Base-by-base conservation (phyloP, 2,888 invertebrate genomes). In the Elegia similella region DNA sequence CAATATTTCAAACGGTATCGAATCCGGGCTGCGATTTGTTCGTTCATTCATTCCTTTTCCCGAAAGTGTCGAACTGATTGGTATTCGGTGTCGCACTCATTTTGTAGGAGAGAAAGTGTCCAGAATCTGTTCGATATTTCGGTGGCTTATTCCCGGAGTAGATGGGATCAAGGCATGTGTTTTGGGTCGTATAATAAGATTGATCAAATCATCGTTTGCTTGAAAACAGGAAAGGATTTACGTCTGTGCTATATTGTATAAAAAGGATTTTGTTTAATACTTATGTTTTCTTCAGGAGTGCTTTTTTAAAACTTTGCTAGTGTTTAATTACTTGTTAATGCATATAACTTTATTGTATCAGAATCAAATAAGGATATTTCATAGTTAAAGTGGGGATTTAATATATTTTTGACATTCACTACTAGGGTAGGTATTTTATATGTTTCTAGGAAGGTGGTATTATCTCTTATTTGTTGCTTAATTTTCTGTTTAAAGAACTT, bases 1-100 rank as follows among this genome's bases (percentile, higher is more conserved):
- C 82, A 82, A 82, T 83, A 82, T 82, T 83, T 81, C 80, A 81
- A 75, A 70, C 73, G 73, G 72, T 73, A 70, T 68, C 70, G 76
- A 72, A 75, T 76, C 75, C 73, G 78, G 72, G 70, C 61, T 61
- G 67, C 75, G 76, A 78, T 77, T 78, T 74, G 73, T 72, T 74
- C 80, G 71, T 68, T 71, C 73, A 66, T 69, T 70, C 70, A 67
- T 69, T 73, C 68, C 67, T 66, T 70, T 73, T 67, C 65, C 64
- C 65, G 66, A 68, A 70, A 70, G 73, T 73, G 70, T 69, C 61
- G 63, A 64, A 59, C 71, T 80, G 76, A 80, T 80, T 80, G 75
- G 68, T 68, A 73, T 76, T 78, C 68, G 69, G 68, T 69, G 68
- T 70, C 65, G 62, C 60, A 62, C 70, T 78, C 77, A 78, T 78